phyloP scores from a whole-genome alignment of 1,140 invertebrate species.

The Euwallacea similis region DNA sequence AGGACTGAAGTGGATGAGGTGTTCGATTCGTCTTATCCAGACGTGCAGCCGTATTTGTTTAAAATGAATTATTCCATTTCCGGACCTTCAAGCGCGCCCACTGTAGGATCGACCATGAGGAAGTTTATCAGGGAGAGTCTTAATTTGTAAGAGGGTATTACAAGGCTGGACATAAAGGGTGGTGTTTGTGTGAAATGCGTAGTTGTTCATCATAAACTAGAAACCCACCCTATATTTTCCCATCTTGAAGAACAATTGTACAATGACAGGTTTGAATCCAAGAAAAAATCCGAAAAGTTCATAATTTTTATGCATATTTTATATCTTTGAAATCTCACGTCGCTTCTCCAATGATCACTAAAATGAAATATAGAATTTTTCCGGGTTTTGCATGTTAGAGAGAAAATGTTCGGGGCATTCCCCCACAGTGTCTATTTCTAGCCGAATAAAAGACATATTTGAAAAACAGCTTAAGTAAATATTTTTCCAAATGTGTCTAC shows the following conservation, averaged over 20 bases:
- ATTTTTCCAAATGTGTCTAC: no score
- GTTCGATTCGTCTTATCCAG: conserved; percentile 89
- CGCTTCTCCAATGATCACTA: no score
- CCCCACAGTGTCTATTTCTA: no score
- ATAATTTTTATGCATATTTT: no score
- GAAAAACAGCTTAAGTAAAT: no score
- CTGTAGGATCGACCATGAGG: conserved; percentile 84
- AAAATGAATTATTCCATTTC: conserved; percentile 79
- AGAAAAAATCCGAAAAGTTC: no score
- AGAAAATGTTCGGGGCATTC: no score
- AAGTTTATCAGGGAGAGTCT: conserved; percentile 89
- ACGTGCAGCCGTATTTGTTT: conserved; percentile 95
- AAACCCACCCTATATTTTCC: not conserved
- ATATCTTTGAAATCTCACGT: no score
- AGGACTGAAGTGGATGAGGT: conserved; percentile 89
- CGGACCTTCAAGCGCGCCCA: conserved; percentile 68
- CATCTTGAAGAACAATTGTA: not conserved
- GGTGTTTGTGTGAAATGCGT: not conserved
- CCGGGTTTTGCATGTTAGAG: no score
- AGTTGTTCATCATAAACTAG: not conserved
- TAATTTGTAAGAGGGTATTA: conserved; percentile 57
- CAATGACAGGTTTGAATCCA: no score
- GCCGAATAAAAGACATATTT: no score
- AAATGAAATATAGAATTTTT: no score
- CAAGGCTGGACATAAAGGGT: conserved; percentile 6